phyloP scores from a whole-genome alignment of 1,140 invertebrate genomes.

The Antheraea pernyi region DNA sequence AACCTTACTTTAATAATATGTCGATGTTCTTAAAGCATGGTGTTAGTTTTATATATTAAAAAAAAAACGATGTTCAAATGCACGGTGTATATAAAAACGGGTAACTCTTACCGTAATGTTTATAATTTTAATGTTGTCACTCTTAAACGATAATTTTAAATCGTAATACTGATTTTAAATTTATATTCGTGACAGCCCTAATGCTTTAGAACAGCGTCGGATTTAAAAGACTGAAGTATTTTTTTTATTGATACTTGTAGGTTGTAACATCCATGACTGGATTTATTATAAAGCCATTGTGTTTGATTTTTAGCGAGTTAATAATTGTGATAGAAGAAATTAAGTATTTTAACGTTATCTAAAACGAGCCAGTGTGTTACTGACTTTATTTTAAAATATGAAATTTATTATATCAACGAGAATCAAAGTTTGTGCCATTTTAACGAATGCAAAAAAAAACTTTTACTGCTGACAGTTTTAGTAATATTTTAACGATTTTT shows the following conservation, averaged over 20 bases:
- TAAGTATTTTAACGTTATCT: conserved; percentile 51
- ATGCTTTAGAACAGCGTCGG: conserved; percentile 38
- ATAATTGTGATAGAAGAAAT: conserved; percentile 63
- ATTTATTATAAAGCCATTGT: conserved; percentile 48
- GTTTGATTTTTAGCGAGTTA: conserved; percentile 51
- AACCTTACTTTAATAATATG: conserved; percentile 38
- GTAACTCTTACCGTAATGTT: conserved; percentile 30
- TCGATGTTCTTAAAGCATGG: conserved; percentile 41
- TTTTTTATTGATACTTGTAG: conserved; percentile 44
- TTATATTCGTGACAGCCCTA: background rate
- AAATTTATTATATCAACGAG: conserved; percentile 22
- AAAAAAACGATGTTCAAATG: conserved; percentile 39
- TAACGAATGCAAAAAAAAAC: conserved; percentile 26
- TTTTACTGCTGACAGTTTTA: conserved; percentile 63
- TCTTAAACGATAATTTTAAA: background rate
- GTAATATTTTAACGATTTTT: background rate
- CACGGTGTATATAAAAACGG: conserved; percentile 36
- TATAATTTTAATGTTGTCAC: background rate
- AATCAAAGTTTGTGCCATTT: conserved; percentile 49
- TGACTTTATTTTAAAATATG: conserved; percentile 21
- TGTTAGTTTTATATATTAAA: conserved; percentile 34
- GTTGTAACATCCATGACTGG: conserved; percentile 51
- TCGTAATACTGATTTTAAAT: background rate
- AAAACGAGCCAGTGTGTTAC: conserved; percentile 19
- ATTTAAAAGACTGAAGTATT: conserved; percentile 63